Evolutionary conservation across 2,113 vertebrate species (phyloP).

Genomic region (Halcyon senegalensis): DNA sequence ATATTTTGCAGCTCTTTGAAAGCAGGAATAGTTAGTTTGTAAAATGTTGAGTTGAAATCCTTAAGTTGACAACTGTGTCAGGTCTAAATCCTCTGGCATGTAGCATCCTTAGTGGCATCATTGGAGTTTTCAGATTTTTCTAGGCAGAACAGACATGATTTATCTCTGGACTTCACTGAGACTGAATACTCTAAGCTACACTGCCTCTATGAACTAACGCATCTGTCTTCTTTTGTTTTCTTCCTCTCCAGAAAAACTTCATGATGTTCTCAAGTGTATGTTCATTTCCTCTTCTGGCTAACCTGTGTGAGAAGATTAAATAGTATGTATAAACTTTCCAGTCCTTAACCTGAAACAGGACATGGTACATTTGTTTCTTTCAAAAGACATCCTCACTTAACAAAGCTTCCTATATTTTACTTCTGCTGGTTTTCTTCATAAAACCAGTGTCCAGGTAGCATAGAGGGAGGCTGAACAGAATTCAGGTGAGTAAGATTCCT

Average conservation of each 20-base stretch:
- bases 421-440: background rate
- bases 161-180: background rate
- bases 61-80: background rate
- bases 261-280: conserved; percentile 54
- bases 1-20: background rate
- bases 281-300: conserved; percentile 70
- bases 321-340: conserved; percentile 66
- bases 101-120: background rate
- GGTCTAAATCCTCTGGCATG: background rate
- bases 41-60: background rate
- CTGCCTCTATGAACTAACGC: background rate
- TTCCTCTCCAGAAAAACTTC: conserved; percentile 57
- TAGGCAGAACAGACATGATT: background rate
- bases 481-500: background rate
- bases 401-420: background rate
- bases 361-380: background rate
- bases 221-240: background rate
- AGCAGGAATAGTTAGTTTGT: background rate
- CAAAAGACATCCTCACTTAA: background rate
- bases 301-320: conserved; percentile 74
- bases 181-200: background rate
- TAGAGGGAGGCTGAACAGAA: background rate
- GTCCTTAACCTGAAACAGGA: background rate
- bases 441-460: background rate
- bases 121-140: background rate